phyloP scores from a whole-genome alignment of 1,140 invertebrate species.

The Teleogryllus occipitalis region DNA sequence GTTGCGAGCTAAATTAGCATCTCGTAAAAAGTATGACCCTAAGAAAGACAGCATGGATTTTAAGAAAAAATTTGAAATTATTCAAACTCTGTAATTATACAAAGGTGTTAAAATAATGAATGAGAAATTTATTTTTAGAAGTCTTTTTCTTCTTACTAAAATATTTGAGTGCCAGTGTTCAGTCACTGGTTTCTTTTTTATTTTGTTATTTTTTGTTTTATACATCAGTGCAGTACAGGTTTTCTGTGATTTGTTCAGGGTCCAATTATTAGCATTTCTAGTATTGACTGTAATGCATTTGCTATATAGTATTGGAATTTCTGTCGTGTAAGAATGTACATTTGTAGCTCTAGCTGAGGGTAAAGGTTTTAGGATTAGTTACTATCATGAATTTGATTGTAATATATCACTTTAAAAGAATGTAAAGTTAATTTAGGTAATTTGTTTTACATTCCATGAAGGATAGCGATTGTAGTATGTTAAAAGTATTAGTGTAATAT shows the following conservation, averaged over 20 bases:
- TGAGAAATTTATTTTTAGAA: not conserved
- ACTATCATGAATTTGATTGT: not conserved
- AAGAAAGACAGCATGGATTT: conserved; percentile 82
- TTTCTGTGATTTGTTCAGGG: conserved; percentile 1
- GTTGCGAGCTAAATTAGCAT: conserved; percentile 71
- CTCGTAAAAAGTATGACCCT: conserved; percentile 77
- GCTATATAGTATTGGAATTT: not conserved
- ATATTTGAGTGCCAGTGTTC: not conserved
- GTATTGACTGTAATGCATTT: not conserved
- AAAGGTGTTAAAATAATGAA: not conserved
- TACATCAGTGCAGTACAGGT: not conserved
- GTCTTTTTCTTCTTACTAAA: not conserved
- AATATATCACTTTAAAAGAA: not conserved
- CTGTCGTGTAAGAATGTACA: not conserved
- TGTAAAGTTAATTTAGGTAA: not conserved
- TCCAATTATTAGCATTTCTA: not conserved
- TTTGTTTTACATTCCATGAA: not conserved
- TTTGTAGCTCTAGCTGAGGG: not conserved
- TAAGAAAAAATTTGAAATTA: conserved; percentile 85
- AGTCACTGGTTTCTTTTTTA: not conserved
- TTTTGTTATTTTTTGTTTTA: not conserved
- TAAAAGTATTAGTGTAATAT: not conserved
- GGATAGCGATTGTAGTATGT: not conserved
- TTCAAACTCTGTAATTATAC: conserved; percentile 64
- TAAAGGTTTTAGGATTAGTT: not conserved